Conservation (phyloP, 2,113 vertebrate genomes). For the Thunnus thynnus region DNA sequence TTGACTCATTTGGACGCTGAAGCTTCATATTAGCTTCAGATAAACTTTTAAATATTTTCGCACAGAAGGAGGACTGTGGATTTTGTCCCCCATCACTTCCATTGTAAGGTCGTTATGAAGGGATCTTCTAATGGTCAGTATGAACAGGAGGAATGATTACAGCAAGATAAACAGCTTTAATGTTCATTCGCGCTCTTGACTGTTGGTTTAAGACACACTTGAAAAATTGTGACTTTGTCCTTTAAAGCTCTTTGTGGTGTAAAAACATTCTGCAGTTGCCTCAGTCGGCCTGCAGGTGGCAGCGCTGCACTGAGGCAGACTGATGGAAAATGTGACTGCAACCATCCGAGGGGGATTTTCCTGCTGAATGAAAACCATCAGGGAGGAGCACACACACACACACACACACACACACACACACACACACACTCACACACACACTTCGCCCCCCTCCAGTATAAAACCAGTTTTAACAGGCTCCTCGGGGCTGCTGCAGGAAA, state of each 20-base stretch:
- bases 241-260: not conserved
- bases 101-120: too few relatives aligned
- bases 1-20: too few relatives aligned
- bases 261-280: conserved; percentile 19
- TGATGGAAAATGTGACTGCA: conserved; percentile 34
- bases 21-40: too few relatives aligned
- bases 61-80: too few relatives aligned
- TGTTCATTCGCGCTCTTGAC: too few relatives aligned
- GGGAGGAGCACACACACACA: conserved; percentile 22
- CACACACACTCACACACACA: not conserved
- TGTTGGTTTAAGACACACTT: too few relatives aligned
- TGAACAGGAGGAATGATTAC: too few relatives aligned
- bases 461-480: conserved; percentile 66
- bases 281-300: conserved; percentile 18
- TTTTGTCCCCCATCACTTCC: too few relatives aligned
- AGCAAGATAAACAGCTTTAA: too few relatives aligned
- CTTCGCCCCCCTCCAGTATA: not conserved
- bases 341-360: conserved; percentile 42
- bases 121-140: too few relatives aligned
- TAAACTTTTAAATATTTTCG: too few relatives aligned
- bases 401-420: not conserved
- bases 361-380: conserved; percentile 43
- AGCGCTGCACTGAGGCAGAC: not conserved
- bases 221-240: not conserved
- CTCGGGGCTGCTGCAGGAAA: conserved; percentile 16